These are phyloP conservation scores for Psittacara wagleri DNA, from an alignment of 2,113 vertebrate genomes.

Conservation along the genomic window DNA sequence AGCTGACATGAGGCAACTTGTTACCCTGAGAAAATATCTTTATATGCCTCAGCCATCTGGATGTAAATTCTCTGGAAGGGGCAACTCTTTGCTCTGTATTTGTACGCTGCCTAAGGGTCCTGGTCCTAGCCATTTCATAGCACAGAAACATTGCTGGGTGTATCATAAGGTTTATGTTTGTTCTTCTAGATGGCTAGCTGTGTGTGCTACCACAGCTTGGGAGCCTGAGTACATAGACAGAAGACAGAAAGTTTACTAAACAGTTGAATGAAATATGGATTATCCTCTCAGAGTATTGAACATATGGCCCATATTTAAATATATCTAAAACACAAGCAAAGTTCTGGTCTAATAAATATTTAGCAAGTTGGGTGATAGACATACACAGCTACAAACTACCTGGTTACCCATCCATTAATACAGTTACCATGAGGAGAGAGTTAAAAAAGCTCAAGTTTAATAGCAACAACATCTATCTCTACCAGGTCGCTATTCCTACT, in stretches of 20 bases:
- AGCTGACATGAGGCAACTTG: conserved; percentile 36
- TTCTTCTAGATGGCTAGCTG: background rate
- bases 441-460: background rate
- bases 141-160: background rate
- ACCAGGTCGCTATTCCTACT: background rate
- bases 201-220: background rate
- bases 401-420: background rate
- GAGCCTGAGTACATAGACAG: background rate
- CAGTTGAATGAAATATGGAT: conserved; percentile 37
- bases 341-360: conserved; percentile 23
- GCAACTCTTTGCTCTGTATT: conserved; percentile 7
- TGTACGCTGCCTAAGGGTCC: background rate
- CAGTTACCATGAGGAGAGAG: background rate
- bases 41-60: conserved; percentile 33
- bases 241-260: conserved; percentile 32
- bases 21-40: conserved; percentile 56
- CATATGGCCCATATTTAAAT: conserved; percentile 28
- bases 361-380: background rate
- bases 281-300: background rate
- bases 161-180: background rate
- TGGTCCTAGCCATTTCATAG: background rate
- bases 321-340: background rate
- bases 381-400: background rate
- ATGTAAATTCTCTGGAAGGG: conserved; percentile 26
- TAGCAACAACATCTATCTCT: background rate